phyloP scores from a whole-genome alignment of 2,888 invertebrate genomes.

The Megastigmus dorsalis region DNA sequence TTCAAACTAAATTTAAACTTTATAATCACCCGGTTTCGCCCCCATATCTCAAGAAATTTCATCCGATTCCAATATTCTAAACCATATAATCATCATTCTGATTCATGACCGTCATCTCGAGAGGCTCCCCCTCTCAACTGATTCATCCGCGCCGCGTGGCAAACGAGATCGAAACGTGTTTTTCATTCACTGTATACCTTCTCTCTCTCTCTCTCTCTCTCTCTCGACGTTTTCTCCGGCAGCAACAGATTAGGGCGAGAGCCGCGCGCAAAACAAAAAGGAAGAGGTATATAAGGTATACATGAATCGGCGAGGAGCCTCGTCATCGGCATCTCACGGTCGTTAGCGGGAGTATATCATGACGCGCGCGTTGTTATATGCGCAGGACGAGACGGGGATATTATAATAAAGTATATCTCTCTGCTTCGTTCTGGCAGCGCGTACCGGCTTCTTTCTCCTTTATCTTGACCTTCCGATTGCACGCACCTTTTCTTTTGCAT shows the following conservation, averaged over 20 bases:
- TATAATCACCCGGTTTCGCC: no score
- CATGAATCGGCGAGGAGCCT: slow-evolving; percentile 7
- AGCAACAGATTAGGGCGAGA: background rate
- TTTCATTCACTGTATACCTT: slow-evolving; percentile 41
- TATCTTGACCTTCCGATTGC: slow-evolving; percentile 40
- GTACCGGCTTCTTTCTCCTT: slow-evolving; percentile 46
- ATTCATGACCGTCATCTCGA: no score
- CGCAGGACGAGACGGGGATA: slow-evolving; percentile 57
- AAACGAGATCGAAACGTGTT: slow-evolving; percentile 21
- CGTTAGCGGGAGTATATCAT: slow-evolving; percentile 65
- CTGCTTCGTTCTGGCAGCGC: slow-evolving; percentile 60
- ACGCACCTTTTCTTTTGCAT: slow-evolving; percentile 29
- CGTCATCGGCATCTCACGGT: slow-evolving; percentile 63
- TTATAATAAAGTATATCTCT: slow-evolving; percentile 61
- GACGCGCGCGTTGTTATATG: slow-evolving; percentile 58
- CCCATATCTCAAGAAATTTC: no score
- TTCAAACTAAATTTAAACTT: no score
- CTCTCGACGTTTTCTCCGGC: background rate
- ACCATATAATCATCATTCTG: no score
- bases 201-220: background rate
- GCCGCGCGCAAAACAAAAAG: no score
- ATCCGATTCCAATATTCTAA: no score
- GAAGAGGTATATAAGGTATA: background rate
- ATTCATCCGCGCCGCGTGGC: slow-evolving; percentile 2
- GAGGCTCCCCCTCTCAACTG: background rate